Evolutionary conservation across 2,888 invertebrate genomes (phyloP).

Genomic region (Archaeoteleia sp.): DNA sequence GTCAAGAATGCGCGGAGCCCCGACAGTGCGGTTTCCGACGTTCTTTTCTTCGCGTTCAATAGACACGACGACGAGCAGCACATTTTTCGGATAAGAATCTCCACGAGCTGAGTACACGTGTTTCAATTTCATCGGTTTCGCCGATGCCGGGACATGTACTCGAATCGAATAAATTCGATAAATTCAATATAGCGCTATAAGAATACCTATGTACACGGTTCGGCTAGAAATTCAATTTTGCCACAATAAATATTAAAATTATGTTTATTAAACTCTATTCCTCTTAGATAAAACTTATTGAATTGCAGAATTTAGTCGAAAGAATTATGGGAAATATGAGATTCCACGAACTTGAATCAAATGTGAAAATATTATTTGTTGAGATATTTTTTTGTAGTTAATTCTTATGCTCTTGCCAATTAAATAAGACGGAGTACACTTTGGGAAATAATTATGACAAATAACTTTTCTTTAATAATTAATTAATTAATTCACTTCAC

Average conservation of each 20-base stretch:
- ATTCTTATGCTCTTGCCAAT: too few relatives aligned
- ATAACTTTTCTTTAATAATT: too few relatives aligned
- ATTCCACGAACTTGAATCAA: too few relatives aligned
- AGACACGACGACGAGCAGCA: slow-evolving; percentile 14
- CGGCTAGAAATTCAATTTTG: slow-evolving; percentile 22
- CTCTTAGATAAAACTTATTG: slow-evolving; percentile 18
- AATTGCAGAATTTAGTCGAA: too few relatives aligned
- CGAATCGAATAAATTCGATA: slow-evolving; percentile 29
- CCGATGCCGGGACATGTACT: slow-evolving; percentile 16
- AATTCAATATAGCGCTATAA: slow-evolving; percentile 28
- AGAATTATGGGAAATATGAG: too few relatives aligned
- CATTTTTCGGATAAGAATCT: slow-evolving; percentile 28
- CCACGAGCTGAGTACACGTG: slow-evolving; percentile 18
- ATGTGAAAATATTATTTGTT: too few relatives aligned
- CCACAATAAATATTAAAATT: slow-evolving; percentile 29
- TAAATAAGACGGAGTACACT: too few relatives aligned
- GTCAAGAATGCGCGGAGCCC: slow-evolving; percentile 12
- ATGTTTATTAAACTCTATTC: slow-evolving; percentile 14
- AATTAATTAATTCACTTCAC: too few relatives aligned
- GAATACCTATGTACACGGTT: slow-evolving; percentile 17
- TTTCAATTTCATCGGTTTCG: slow-evolving; percentile 28
- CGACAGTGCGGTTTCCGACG: slow-evolving; percentile 7
- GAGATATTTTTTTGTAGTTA: too few relatives aligned
- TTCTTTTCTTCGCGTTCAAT: slow-evolving; percentile 17
- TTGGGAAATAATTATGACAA: too few relatives aligned